These are phyloP conservation scores for Myiotriccus ornatus DNA, from an alignment of 2,797 vertebrate species.

Conservation along the genomic window DNA sequence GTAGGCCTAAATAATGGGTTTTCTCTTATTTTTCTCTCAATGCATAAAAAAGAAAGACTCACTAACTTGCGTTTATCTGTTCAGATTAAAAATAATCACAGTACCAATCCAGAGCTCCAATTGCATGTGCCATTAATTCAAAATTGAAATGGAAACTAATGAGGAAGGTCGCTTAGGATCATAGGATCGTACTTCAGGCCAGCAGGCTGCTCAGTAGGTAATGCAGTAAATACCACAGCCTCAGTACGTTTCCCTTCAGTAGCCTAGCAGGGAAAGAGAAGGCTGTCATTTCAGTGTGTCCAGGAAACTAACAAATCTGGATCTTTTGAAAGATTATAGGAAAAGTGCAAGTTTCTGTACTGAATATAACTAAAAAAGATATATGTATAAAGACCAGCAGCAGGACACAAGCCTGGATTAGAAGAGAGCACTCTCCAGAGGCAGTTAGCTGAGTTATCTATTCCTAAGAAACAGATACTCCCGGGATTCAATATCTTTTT, in stretches of 20 bases:
- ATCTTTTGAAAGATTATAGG: neutral
- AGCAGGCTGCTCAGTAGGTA: neutral
- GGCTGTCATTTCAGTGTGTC: neutral
- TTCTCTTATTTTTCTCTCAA: neutral
- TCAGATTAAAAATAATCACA: neutral
- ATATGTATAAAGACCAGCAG: neutral
- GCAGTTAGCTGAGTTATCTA: neutral
- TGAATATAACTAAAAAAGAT: neutral
- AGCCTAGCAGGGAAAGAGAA: neutral
- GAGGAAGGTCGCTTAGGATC: neutral
- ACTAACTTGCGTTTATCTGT: neutral
- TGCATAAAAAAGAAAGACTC: neutral
- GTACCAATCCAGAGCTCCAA: neutral
- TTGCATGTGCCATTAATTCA: neutral
- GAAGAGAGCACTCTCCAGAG: neutral
- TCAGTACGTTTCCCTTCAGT: neutral
- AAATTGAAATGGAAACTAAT: neutral
- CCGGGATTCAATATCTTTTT: neutral
- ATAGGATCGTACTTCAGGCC: neutral
- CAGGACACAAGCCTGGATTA: neutral
- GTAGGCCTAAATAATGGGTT: neutral
- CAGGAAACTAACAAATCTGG: neutral
- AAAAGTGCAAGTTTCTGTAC: neutral
- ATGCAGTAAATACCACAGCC: neutral
- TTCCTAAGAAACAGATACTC: neutral